A percentile compares a stretch with the other conserved stretches of the same genome.
Conservation (phyloP, 2,113 vertebrate species). For the Bettongia penicillata region DNA sequence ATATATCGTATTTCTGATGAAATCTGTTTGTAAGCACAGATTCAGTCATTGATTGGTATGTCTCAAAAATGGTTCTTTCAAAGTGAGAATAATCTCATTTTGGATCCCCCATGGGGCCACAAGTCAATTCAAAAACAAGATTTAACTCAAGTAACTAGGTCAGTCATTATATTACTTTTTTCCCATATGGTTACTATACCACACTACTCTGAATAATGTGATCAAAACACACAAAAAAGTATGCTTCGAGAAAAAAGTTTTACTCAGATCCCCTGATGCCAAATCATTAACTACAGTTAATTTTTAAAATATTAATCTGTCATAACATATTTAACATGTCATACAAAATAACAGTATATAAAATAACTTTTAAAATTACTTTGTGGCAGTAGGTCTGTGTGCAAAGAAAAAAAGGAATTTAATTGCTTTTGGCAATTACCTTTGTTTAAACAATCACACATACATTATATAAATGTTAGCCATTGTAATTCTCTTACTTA, state of each 20-base stretch:
- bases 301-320: constrained; percentile 43
- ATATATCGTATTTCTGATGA: neutral
- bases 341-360: constrained; percentile 30
- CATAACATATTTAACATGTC: constrained; percentile 33
- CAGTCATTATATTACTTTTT: neutral
- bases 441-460: neutral
- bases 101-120: neutral
- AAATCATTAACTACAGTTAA: constrained; percentile 33
- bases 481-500: constrained; percentile 29
- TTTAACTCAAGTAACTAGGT: neutral
- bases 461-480: neutral
- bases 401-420: neutral
- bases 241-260: neutral
- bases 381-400: neutral
- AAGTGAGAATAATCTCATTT: neutral
- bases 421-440: neutral
- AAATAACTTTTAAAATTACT: constrained; percentile 41
- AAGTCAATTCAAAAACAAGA: neutral
- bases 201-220: constrained; percentile 24
- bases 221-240: neutral
- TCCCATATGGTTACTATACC: constrained; percentile 42
- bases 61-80: neutral
- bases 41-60: neutral
- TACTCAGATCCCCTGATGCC: neutral
- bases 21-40: neutral